Evolutionary conservation across 2,888 invertebrate genomes (phyloP), one percentile per base, ranked within the genome.

Genomic region (Drosophila mercatorum): DNA sequence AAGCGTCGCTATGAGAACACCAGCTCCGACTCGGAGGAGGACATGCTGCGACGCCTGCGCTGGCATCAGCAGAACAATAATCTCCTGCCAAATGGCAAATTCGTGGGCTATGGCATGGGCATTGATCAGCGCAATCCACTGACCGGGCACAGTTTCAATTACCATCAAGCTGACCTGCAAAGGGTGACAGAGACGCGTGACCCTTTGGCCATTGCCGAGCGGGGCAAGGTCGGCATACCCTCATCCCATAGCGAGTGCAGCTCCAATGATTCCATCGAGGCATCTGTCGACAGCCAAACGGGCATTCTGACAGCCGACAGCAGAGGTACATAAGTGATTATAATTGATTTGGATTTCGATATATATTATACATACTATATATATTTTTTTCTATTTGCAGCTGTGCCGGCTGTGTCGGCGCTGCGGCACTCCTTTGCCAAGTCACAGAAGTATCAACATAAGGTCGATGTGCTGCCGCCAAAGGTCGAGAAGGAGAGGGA

Each of bases 21-120:
- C 51, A 96, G 96, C 80, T 96, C 96, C 41, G 96, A 97, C 91
- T 96, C 96, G 56, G 96, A 97, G 88, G 95, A 95, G 91, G 95
- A 95, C 47, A 93, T 95, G 75, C 94, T 95, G 70, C 94, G 95
- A 57, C 94, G 95, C 71, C 90, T 91, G 93, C 93, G 94, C 90
- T 86, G 93, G 93, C 91, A 94, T 92, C 93, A 93, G 90, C 93
- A 93, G 90, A 89, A 92, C 90, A 83, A 93, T 85, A 81, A 93
- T 93, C 83, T 89, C 5, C 72, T 83, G 68, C 70, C 89, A 5
- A 91, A 88, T 72, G 88, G 90, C 38, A 89, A 90, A 55, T 88
- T 87, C 57, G 81, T 86, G n/a, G 91, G 90, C 62, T 92, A 92
- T 79, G 92, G 92, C 61, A 90, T 92, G 59, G 91, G 91, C 53